These are phyloP conservation scores for Pyxicephalus adspersus DNA, from an alignment of 2,113 vertebrate species.

Conservation along the genomic window DNA sequence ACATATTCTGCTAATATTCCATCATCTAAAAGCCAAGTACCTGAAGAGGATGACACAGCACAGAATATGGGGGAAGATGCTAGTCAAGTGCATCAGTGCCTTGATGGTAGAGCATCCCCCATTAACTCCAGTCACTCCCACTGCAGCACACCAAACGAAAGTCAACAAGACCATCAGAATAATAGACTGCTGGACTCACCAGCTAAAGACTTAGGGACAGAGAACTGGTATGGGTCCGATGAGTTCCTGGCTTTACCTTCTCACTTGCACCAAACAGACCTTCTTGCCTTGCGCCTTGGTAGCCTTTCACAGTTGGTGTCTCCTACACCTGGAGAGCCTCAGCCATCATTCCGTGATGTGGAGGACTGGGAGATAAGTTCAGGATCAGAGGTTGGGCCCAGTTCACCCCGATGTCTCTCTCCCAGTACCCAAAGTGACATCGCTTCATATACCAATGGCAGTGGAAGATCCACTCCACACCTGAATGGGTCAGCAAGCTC, in stretches of 20 bases:
- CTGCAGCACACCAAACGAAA: conserved; percentile 10
- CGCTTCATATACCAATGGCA: conserved; percentile 85
- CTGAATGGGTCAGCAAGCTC: neutral
- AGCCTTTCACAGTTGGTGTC: conserved; percentile 86
- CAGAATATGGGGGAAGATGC: neutral
- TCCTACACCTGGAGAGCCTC: conserved; percentile 73
- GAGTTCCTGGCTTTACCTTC: conserved; percentile 94
- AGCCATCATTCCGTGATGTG: conserved; percentile 82
- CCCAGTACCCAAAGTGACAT: conserved; percentile 89
- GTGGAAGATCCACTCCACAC: conserved; percentile 66
- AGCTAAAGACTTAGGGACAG: conserved; percentile 63
- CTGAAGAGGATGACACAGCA: neutral
- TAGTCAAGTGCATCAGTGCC: neutral
- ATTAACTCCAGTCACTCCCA: neutral
- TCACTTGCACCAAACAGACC: conserved; percentile 91
- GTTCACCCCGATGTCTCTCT: conserved; percentile 73
- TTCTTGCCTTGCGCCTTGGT: conserved; percentile 88
- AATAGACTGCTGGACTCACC: conserved; percentile 57
- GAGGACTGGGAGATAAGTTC: conserved; percentile 95
- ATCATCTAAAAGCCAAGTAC: neutral
- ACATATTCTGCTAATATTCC: conserved; percentile 2
- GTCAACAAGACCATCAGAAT: conserved; percentile 10
- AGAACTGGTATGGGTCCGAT: conserved; percentile 91
- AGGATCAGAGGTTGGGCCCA: conserved; percentile 81
- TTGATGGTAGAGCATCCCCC: neutral